Conservation (phyloP, 2,113 vertebrate genomes). For the Cariama cristata region DNA sequence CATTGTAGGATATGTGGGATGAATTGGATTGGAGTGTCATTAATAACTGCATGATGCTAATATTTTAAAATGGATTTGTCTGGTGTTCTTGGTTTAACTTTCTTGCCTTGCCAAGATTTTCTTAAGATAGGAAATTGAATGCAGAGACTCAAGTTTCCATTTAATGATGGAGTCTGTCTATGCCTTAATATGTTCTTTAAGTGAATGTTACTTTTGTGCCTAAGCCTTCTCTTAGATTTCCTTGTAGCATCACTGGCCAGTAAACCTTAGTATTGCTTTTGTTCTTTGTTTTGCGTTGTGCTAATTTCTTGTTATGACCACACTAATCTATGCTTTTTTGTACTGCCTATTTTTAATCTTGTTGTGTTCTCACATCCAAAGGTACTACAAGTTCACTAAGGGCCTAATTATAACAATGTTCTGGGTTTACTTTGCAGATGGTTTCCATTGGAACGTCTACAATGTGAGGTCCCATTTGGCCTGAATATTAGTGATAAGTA, state of each 20-base stretch:
- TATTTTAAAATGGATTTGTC: neutral
- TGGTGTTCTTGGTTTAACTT: neutral
- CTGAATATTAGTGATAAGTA: neutral
- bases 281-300: neutral
- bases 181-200: neutral
- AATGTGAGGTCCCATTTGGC: neutral
- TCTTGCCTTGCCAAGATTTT: neutral
- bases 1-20: neutral
- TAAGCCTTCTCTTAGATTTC: neutral
- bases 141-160: neutral
- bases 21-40: neutral
- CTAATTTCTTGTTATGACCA: neutral
- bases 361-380: neutral
- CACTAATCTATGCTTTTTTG: neutral
- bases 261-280: neutral
- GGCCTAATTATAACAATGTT: neutral
- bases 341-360: neutral
- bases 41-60: neutral
- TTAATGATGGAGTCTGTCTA: neutral
- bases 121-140: neutral
- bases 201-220: neutral
- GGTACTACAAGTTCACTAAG: neutral
- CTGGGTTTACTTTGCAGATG: neutral
- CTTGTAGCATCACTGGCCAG: neutral
- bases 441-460: neutral